These are phyloP conservation scores for Choristoneura fumiferana DNA, from an alignment of 1,140 invertebrate genomes.

Conservation along the genomic window DNA sequence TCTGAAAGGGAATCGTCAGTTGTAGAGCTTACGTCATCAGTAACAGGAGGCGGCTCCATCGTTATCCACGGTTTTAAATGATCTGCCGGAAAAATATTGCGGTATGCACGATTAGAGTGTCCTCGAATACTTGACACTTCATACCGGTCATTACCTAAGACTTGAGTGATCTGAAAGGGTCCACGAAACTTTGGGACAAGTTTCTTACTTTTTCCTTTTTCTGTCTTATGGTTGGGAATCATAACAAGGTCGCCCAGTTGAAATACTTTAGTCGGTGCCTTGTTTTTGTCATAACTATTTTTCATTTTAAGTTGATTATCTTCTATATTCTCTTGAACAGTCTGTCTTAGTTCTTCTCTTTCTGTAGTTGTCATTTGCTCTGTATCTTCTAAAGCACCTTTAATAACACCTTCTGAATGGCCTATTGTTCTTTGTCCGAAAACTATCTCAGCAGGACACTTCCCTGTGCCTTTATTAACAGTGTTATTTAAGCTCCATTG, in stretches of 20 bases:
- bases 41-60: too few species aligned
- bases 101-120: slow-evolving; percentile 13
- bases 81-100: slow-evolving; percentile 21
- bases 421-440: slow-evolving; percentile 21
- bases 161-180: slow-evolving; percentile 14
- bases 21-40: too few species aligned
- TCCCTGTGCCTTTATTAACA: slow-evolving; percentile 17
- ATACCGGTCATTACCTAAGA: slow-evolving; percentile 20
- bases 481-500: slow-evolving; percentile 24
- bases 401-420: too few species aligned
- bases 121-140: slow-evolving; percentile 19
- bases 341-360: background rate
- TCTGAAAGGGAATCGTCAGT: too few species aligned
- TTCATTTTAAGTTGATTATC: slow-evolving; percentile 10
- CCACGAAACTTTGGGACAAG: slow-evolving; percentile 17
- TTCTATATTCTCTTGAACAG: slow-evolving; percentile 12
- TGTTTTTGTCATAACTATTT: background rate
- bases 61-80: slow-evolving; percentile 22
- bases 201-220: slow-evolving; percentile 22
- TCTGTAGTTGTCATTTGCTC: background rate
- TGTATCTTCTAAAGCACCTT: background rate
- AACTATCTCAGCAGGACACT: slow-evolving; percentile 12
- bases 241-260: slow-evolving; percentile 12
- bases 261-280: slow-evolving; percentile 6
- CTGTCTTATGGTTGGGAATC: slow-evolving; percentile 20